Base-by-base conservation (phyloP, 2,888 invertebrate species). In the Thymelicus sylvestris region DNA sequence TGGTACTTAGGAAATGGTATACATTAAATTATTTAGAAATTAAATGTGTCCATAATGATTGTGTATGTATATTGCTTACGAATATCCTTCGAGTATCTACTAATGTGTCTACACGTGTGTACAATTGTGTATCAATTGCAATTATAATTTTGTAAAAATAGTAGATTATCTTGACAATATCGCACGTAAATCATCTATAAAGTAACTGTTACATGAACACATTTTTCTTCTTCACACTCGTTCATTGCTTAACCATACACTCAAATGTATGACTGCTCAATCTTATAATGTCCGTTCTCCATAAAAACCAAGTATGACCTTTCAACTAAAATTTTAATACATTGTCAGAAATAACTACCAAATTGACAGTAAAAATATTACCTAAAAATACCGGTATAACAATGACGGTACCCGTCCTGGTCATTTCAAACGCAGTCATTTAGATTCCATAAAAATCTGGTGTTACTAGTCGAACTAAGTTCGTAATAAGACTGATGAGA, bases 401-500 rank as follows among this genome's bases (percentile, higher is more conserved):
- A 1, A 74, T 77, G 73, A 80, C 79, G 69, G 75, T 78, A 74
- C 80, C 86, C 85, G 85, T 86, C 85, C 86, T 82, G 74, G 76
- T 74, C 74, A 66, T 72, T 47, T 71, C 50, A 67, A 66, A 75
- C 68, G 52, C 67, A 70, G 72, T 67, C 57, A 74, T 72, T 68
- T 68, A 72, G 67, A 63, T 62, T 57, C 66, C 67, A 71, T 63
- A 62, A 59, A 44, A 63, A 69, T 48, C 69, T 74, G 72, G 64
- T 71, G 50, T 80, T 74, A 76, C 77, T 79, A 82, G 82, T 79
- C 75, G 85, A 82, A 84, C 84, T 82, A 83, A 81, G 83, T 87
- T 86, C 84, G 80, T 83, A 80, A 88, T 85, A 92, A 92, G 92
- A 92, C 92, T 92, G 92, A 92, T 79, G 78, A 83, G 83, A 86